Percentiles rank a stretch among this genome's conserved stretches.
Conservation (phyloP, 1,140 invertebrate genomes). For the Drosophila ambigua region DNA sequence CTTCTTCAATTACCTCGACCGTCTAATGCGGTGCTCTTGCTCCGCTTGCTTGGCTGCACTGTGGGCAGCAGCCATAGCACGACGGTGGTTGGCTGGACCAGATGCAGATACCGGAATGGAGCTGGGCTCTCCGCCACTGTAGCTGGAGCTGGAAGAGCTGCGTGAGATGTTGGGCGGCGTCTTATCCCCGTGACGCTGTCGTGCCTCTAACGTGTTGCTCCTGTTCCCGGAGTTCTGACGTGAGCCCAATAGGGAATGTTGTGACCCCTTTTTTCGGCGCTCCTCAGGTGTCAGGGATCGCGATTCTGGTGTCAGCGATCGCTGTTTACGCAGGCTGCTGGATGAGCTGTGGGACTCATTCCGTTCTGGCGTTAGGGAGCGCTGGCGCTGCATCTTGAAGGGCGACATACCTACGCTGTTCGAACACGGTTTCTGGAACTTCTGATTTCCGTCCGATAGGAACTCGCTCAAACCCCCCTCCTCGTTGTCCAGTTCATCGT, state of each 20-base stretch:
- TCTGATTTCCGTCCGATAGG: slow-evolving; percentile 65
- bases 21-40: slow-evolving; percentile 77
- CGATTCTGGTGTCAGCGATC: slow-evolving; percentile 81
- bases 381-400: slow-evolving; percentile 73
- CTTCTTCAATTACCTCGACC: slow-evolving; percentile 70
- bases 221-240: slow-evolving; percentile 77
- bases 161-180: slow-evolving; percentile 73
- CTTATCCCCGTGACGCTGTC: slow-evolving; percentile 67
- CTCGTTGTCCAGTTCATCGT: slow-evolving; percentile 81
- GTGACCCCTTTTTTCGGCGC: slow-evolving; percentile 76
- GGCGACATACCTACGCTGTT: slow-evolving; percentile 59
- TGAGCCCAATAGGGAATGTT: slow-evolving; percentile 69
- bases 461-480: slow-evolving; percentile 73
- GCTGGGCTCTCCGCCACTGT: slow-evolving; percentile 68
- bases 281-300: slow-evolving; percentile 79
- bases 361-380: slow-evolving; percentile 77
- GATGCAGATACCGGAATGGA: background rate
- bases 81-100: slow-evolving; percentile 41
- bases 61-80: slow-evolving; percentile 33
- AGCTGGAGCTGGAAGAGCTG: slow-evolving; percentile 83
- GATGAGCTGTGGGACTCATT: slow-evolving; percentile 80
- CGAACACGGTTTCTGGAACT: slow-evolving; percentile 52
- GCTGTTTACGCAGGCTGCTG: slow-evolving; percentile 75
- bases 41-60: slow-evolving; percentile 62
- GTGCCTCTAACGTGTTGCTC: slow-evolving; percentile 75